Base-by-base conservation (phyloP, 1,140 invertebrate species). In the Lucilia sericata region DNA sequence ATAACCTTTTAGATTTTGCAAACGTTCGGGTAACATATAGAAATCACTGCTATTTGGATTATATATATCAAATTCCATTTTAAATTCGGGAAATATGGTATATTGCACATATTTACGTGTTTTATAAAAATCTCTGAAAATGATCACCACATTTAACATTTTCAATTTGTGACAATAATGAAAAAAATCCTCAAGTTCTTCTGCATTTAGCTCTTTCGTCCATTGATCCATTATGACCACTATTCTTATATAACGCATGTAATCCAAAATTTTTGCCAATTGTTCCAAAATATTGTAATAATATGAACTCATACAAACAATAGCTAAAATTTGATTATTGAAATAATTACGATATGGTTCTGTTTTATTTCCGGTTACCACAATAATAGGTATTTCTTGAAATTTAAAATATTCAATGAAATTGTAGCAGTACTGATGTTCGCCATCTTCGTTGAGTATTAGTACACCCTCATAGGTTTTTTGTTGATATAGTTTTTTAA, bases 241-340 rank as follows among this genome's bases (percentile, higher is more conserved):
- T 10, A 78, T 47, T 19, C 75, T 17, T 2, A 36, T 49, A 78
- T 19, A 78, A 47, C 75, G 34, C 34, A 78, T 78, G 10, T 78
- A 0, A 47, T 78, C 19, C n/a, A 78, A 5, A 17, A 47, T 47
- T 9, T 17, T n/a, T 42, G 42, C 36, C 75, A 78, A 19, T 47
- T 78, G n/a, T 3, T 19, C 8, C n/a, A 78, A 47, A 3, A 42
- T 10, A 19, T n/a, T 19, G 17, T 78, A 17, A 8, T 47, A 0
- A 10, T 19, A 78, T 2, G 75, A 17, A 19, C 4, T 5, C 36
- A 47, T n/a, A n/a, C 75, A 78, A 7, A 47, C 42, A 9, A 36
- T 47, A 7, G 75, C 14, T 19, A 78, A 36, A 17, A 78, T 47
- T 78, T 78, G 10, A 47, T 78, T 78, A 78, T 78, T 78, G n/a